Evolutionary conservation across 2,888 invertebrate species (phyloP).

Genomic region (Lasiommata megera): DNA sequence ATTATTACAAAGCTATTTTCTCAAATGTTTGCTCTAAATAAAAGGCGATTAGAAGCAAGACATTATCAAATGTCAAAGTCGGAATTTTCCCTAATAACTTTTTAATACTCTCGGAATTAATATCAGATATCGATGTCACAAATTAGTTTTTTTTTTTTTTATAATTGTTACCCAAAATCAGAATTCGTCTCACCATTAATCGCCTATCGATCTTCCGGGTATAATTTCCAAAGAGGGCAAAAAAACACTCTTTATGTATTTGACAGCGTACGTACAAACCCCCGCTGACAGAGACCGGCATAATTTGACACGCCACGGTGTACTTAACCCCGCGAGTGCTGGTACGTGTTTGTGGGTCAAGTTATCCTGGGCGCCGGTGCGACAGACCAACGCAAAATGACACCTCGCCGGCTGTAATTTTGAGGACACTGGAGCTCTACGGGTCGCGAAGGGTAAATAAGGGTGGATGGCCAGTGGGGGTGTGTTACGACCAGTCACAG

Average conservation of each 20-base stretch:
- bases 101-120: not conserved
- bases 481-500: slow-evolving; percentile 64
- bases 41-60: too few relatives aligned
- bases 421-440: slow-evolving; percentile 43
- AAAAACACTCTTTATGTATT: slow-evolving; percentile 66
- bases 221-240: slow-evolving; percentile 45
- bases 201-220: slow-evolving; percentile 46
- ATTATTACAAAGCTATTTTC: too few relatives aligned
- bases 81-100: not conserved
- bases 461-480: slow-evolving; percentile 49
- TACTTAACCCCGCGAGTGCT: slow-evolving; percentile 33
- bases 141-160: slow-evolving; percentile 19
- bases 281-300: slow-evolving; percentile 42
- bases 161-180: slow-evolving; percentile 22
- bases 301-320: slow-evolving; percentile 40
- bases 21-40: too few relatives aligned
- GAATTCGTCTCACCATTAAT: slow-evolving; percentile 35
- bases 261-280: slow-evolving; percentile 55
- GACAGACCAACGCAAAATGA: slow-evolving; percentile 48
- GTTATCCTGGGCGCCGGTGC: slow-evolving; percentile 39
- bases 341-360: slow-evolving; percentile 41
- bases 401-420: slow-evolving; percentile 39
- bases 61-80: not conserved
- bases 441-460: slow-evolving; percentile 52
- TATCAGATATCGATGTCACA: slow-evolving; percentile 19